Evolutionary conservation across 1,140 invertebrate species (phyloP), one percentile per base, ranked within the genome.

Genomic region (Pissodes strobi): DNA sequence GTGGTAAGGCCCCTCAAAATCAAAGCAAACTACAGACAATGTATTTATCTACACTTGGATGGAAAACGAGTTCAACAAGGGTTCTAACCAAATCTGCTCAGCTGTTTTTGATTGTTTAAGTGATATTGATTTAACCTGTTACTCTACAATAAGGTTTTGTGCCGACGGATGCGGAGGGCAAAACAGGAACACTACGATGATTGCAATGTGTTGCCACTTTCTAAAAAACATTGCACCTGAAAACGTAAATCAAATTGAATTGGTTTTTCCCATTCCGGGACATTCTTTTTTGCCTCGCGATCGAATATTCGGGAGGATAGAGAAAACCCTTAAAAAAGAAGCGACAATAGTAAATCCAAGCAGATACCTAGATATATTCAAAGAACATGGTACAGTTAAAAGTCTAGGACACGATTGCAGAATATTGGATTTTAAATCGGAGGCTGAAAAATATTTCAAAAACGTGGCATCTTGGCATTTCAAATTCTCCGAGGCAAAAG

Each of bases 181-280:
- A 43, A 43, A 43, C 15, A 43, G 39, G 39, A 43, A 43, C 15
- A 43, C 39, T 17, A 43, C 39, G 13, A 43, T 43, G 39, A 43
- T 43, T 43, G 39, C 39, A 43, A 12, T 43, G 39, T 43, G 39
- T 43, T 43, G 39, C 15, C 39, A 43, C 39, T 43, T 43, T 43
- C 39, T 17, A 43, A 43, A 43, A 43, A 43, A 34, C 15, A 43
- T 43, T 43, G 39, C 39, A 43, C 39, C 39, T 17, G 13, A 43
- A 43, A 43, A 43, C 15, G 9, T 43, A 43, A 10, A 43, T 5
- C 39, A 43, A 43, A 17, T 43, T 9, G 39, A 43, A 17, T 43
- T 43, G 15, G n/a, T n/a, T n/a, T n/a, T n/a, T n/a, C n/a, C n/a
- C n/a, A n/a, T n/a, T n/a, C n/a, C n/a, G n/a, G n/a, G 15, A 6